Conservation (phyloP, 2,888 invertebrate species). For the Hirudinaria manillensis region DNA sequence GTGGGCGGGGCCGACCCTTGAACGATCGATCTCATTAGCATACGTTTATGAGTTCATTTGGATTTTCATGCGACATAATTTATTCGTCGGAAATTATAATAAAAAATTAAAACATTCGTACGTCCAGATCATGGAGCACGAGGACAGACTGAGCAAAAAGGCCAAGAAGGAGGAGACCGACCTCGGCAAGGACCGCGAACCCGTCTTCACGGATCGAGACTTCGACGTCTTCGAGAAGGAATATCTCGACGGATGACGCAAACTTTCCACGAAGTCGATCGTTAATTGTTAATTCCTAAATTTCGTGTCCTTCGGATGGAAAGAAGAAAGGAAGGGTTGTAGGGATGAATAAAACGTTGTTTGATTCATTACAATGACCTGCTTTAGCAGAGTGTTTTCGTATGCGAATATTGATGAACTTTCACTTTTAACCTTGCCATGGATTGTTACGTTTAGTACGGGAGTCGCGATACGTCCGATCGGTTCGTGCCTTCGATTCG, state of each 20-base stretch:
- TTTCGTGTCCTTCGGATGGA: no score
- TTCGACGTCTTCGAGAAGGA: conserved; percentile 44
- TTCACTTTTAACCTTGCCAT: not conserved
- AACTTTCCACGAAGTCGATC: not conserved
- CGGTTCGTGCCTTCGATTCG: no score
- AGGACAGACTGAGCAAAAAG: conserved; percentile 36
- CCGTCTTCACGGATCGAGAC: conserved; percentile 44
- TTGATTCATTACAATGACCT: no score
- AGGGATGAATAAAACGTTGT: no score
- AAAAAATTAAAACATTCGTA: not conserved
- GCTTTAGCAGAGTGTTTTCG: no score
- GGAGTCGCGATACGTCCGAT: no score
- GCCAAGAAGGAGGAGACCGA: conserved; percentile 32
- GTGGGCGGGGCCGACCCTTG: no score
- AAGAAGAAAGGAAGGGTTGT: no score
- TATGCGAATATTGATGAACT: no score
- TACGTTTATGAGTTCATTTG: not conserved
- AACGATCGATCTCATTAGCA: not conserved
- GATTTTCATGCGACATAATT: not conserved
- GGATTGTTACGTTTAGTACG: no score
- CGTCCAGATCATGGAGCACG: conserved; percentile 41
- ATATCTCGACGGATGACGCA: conserved; percentile 33
- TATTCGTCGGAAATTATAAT: not conserved
- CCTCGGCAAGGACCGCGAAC: not conserved
- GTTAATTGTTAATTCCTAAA: not conserved